Evolutionary conservation across 1,140 invertebrate genomes (phyloP).

Genomic region (Mamestra configurata): DNA sequence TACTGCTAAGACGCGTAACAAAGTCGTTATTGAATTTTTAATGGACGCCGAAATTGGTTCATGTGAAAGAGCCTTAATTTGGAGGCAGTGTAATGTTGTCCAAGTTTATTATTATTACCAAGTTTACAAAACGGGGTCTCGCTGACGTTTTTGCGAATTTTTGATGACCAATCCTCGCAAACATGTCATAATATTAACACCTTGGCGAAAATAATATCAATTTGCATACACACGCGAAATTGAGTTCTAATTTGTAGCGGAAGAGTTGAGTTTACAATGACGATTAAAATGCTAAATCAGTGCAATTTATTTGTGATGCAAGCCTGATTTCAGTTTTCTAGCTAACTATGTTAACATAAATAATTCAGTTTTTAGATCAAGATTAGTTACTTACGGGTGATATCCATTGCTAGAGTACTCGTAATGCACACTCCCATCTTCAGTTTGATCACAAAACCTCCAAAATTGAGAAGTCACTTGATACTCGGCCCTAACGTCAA

Average conservation of each 20-base stretch:
- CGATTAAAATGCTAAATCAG: slow-evolving; percentile 3
- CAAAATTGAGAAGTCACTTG: slow-evolving; percentile 45
- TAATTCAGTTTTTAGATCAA: neutral
- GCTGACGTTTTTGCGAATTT: slow-evolving; percentile 19
- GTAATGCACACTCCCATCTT: slow-evolving; percentile 80
- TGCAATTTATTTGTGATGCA: slow-evolving; percentile 20
- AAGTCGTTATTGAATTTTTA: neutral
- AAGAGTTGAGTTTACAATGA: slow-evolving; percentile 3
- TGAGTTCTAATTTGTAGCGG: neutral
- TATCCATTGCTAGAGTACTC: slow-evolving; percentile 78
- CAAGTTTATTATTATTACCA: neutral
- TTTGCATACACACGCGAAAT: neutral
- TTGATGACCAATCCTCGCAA: slow-evolving; percentile 20
- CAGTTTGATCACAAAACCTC: slow-evolving; percentile 31
- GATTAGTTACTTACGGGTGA: slow-evolving; percentile 74
- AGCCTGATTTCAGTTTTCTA: slow-evolving; percentile 7
- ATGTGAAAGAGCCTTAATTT: neutral
- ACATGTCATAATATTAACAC: slow-evolving; percentile 17
- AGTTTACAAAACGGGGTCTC: neutral
- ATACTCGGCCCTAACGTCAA: slow-evolving; percentile 11
- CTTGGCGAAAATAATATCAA: slow-evolving; percentile 18
- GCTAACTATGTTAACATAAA: neutral
- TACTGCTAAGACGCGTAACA: neutral
- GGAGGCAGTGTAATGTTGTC: neutral
- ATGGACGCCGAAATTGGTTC: neutral